Percentiles rank a stretch among this genome's conserved stretches.
These are phyloP conservation scores for Astyanax mexicanus DNA, from an alignment of 2,797 vertebrate genomes.

Conservation along the genomic window DNA sequence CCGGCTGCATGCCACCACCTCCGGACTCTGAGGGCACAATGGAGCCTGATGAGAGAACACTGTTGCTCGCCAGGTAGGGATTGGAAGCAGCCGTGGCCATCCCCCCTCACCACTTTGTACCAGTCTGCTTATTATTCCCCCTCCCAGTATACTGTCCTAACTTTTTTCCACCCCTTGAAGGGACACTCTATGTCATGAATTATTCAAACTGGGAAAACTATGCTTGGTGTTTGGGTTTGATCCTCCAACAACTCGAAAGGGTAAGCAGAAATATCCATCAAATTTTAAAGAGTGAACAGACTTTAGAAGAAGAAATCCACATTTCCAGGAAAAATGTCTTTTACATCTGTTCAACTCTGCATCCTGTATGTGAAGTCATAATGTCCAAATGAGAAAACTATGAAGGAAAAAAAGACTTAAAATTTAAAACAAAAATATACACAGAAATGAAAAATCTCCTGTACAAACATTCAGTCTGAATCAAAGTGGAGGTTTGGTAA, in stretches of 20 bases:
- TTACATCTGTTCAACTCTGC: conserved; percentile 41
- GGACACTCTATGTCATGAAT: conserved; percentile 66
- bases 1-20: conserved; percentile 89
- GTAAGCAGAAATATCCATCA: conserved; percentile 50
- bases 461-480: conserved; percentile 47
- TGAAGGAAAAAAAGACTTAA: background rate
- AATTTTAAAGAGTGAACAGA: conserved; percentile 34
- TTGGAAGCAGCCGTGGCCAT: conserved; percentile 95
- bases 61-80: conserved; percentile 91
- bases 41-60: conserved; percentile 88
- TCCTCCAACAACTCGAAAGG: conserved; percentile 41
- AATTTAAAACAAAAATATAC: background rate
- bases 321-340: conserved; percentile 27
- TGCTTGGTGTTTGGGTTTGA: conserved; percentile 55
- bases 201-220: conserved; percentile 64
- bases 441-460: conserved; percentile 45
- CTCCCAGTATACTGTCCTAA: conserved; percentile 60
- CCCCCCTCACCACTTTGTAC: conserved; percentile 68
- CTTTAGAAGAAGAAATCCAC: conserved; percentile 51
- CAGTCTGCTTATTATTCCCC: conserved; percentile 58
- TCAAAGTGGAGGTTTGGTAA: conserved; percentile 63
- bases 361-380: conserved; percentile 33
- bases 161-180: conserved; percentile 61
- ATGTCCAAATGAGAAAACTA: background rate
- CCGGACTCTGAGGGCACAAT: conserved; percentile 90